These are phyloP conservation scores for Actinernus sp. DNA, from an alignment of 92 coral and sea anemone species.

Conservation along the genomic window DNA sequence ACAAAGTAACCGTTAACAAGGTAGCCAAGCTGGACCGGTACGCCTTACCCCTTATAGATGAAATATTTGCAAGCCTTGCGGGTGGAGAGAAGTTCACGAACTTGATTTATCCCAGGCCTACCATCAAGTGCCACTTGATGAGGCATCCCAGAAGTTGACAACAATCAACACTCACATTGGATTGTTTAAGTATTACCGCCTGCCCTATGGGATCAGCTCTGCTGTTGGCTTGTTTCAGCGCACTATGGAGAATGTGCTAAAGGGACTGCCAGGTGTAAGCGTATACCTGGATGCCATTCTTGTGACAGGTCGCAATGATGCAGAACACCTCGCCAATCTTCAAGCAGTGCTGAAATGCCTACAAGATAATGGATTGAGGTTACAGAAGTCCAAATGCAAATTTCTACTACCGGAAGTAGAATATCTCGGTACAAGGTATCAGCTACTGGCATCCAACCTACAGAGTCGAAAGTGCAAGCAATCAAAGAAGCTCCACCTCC, in stretches of 20 bases:
- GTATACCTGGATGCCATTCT: conserved; percentile 34
- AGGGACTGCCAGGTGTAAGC: conserved; percentile 15
- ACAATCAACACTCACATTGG: conserved; percentile 58
- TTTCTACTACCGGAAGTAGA: conserved; percentile 33
- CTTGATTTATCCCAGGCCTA: conserved; percentile 43
- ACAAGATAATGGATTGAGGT: conserved; percentile 20
- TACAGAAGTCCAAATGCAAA: conserved; percentile 30
- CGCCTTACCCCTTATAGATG: conserved; percentile 44
- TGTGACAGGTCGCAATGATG: conserved; percentile 15
- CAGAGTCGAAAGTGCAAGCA: conserved; percentile 25
- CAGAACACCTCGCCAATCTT: conserved; percentile 28
- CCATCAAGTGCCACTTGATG: conserved; percentile 31
- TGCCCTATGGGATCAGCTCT: too few species aligned
- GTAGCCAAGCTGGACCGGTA: conserved; percentile 25
- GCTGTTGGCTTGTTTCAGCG: conserved; percentile 31
- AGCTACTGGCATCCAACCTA: conserved; percentile 12
- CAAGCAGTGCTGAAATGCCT: conserved; percentile 23
- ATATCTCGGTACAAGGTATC: conserved; percentile 12
- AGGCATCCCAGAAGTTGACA: conserved; percentile 5
- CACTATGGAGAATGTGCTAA: conserved; percentile 11
- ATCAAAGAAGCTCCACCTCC: conserved; percentile 34
- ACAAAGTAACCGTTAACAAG: conserved; percentile 50
- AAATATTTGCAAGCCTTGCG: conserved; percentile 2
- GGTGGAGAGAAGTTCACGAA: conserved; percentile 7
- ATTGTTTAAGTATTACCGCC: conserved; percentile 37